Conservation (phyloP, 2,797 vertebrate genomes). For the Cossypha heuglini region DNA sequence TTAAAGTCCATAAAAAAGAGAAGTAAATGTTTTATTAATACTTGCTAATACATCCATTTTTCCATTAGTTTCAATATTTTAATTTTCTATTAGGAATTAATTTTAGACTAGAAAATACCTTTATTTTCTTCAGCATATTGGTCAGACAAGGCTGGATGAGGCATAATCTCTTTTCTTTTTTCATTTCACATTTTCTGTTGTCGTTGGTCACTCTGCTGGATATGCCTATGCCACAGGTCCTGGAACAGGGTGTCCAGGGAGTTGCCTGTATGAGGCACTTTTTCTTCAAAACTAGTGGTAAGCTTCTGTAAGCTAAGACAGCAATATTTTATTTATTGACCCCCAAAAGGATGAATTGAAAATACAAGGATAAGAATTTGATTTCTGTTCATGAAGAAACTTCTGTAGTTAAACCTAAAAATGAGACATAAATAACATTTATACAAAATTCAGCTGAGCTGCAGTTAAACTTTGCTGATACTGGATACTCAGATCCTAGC, state of each 20-base stretch:
- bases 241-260: slow-evolving; percentile 92
- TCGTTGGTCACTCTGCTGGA: slow-evolving; percentile 90
- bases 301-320: slow-evolving; percentile 89
- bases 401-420: background rate
- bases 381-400: background rate
- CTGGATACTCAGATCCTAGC: background rate
- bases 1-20: background rate
- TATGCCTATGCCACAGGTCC: slow-evolving; percentile 90
- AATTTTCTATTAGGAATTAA: background rate
- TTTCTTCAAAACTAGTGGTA: slow-evolving; percentile 90
- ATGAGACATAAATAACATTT: background rate
- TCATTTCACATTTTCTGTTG: slow-evolving; percentile 91
- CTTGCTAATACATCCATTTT: background rate
- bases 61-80: background rate
- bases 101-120: slow-evolving; percentile 76
- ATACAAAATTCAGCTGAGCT: background rate
- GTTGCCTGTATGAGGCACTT: slow-evolving; percentile 92
- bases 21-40: background rate
- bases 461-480: background rate
- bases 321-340: background rate
- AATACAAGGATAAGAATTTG: background rate
- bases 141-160: slow-evolving; percentile 87
- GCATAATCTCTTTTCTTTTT: slow-evolving; percentile 88
- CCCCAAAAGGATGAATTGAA: background rate
- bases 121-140: slow-evolving; percentile 74